Evolutionary conservation across 2,113 vertebrate species (phyloP), one percentile per base, ranked within the genome.

Genomic region (Cyanoderma ruficeps): DNA sequence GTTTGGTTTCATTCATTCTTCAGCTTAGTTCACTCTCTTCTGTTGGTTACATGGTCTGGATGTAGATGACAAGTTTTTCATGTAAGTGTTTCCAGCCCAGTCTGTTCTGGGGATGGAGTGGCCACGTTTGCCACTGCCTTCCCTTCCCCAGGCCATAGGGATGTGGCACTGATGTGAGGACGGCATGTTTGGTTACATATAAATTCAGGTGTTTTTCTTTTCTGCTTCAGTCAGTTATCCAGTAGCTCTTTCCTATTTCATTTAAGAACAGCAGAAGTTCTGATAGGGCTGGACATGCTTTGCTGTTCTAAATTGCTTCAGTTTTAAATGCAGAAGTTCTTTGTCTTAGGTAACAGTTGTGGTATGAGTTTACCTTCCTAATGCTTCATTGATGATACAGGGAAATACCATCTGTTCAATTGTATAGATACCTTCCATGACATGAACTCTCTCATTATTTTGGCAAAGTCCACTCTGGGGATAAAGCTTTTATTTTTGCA

Each of bases 1-100:
- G 17, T 71, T 92, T 70, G 44, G 11, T 89, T 90, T 88, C 63
- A 63, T 91, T 93, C 53, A 85, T 81, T 93, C 24, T 80, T 86
- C 60, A 77, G 63, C 53, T 67, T 81, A 55, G 18, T 74, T 95
- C 39, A 12, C 79, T 83, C 30, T 89, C 30, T 55, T 83, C 20
- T 53, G 49, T 60, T 81, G 41, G 15, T 90, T 70, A 60, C 30
- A 78, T 63, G 35, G 21, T 83, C 27, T 93, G 44, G 17, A n/a
- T 83, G 52, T 47, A 52, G 59, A 39, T 77, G 52, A 25, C 11
- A 47, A 47, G 30, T 39, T 83, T 92, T 57, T 57, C 18, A 3
- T 13, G 2, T 28, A 13, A 33, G 19, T 79, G 9, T 79, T 88
- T 69, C 20, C 61, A 83, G 27, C 49, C 55, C 56, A 39, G 68